Percentiles rank a stretch among this genome's conserved stretches.
Conservation (phyloP, 2,797 vertebrate genomes). For the Dicrostonyx torquatus region DNA sequence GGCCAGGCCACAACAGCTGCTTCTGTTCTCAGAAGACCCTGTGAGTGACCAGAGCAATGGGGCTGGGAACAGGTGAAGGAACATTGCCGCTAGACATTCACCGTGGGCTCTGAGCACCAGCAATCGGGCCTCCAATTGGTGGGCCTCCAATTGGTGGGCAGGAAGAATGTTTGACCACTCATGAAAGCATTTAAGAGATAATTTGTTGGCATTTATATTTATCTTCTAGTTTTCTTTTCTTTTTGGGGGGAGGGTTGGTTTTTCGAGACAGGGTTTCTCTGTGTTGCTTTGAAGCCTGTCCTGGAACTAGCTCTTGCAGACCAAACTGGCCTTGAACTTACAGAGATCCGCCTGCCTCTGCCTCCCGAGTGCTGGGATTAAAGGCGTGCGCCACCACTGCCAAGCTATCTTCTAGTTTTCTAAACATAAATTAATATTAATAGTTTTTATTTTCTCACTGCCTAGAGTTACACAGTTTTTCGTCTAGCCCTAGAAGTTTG, state of each 20-base stretch:
- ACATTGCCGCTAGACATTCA: neutral
- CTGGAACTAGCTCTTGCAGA: too few relatives aligned
- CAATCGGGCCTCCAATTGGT: neutral
- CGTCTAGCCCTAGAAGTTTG: neutral
- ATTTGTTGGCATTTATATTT: neutral
- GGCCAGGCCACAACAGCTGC: neutral
- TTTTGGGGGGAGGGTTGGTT: too few relatives aligned
- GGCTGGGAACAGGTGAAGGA: rapidly evolving
- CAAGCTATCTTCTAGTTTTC: neutral
- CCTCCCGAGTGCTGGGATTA: too few relatives aligned
- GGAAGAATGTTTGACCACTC: neutral
- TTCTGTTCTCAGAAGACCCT: too few relatives aligned
- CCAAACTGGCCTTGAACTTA: too few relatives aligned
- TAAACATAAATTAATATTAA: neutral
- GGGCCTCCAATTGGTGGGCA: neutral
- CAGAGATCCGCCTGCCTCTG: too few relatives aligned
- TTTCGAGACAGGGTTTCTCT: too few relatives aligned
- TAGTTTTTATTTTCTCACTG: neutral
- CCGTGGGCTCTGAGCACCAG: neutral
- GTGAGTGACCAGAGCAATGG: rapidly evolving
- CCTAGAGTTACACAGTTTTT: neutral
- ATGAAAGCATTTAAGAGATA: neutral
- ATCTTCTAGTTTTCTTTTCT: neutral
- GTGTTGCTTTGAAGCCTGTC: too few relatives aligned
- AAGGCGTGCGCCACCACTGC: too few relatives aligned